These are phyloP conservation scores for Octonoba sinensis DNA, from an alignment of 2,888 invertebrate genomes.

Conservation along the genomic window DNA sequence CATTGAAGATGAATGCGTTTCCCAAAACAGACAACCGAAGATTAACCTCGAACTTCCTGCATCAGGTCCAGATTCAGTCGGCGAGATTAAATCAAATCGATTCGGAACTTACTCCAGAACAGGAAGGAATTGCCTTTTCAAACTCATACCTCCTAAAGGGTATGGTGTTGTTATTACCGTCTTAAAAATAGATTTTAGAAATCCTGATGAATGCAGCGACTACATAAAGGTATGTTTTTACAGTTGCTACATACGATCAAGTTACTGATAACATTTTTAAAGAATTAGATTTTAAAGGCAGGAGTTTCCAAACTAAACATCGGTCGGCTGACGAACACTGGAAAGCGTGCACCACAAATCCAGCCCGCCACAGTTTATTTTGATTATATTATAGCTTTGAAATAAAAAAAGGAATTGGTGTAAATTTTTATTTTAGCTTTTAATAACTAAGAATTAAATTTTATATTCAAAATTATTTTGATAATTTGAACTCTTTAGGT, in stretches of 20 bases:
- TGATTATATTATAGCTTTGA: too few species aligned
- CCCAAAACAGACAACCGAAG: slow-evolving; percentile 34
- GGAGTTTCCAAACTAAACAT: too few species aligned
- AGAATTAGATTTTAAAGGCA: not conserved
- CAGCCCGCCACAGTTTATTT: too few species aligned
- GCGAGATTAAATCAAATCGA: slow-evolving; percentile 42
- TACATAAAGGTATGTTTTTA: slow-evolving; percentile 43
- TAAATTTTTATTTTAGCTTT: too few species aligned
- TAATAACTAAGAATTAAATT: too few species aligned
- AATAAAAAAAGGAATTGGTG: too few species aligned
- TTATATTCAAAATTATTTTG: too few species aligned
- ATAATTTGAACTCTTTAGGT: too few species aligned
- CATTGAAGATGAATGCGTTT: slow-evolving; percentile 54
- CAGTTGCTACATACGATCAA: not conserved
- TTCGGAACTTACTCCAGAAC: slow-evolving; percentile 53
- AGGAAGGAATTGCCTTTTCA: slow-evolving; percentile 43
- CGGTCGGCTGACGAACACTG: too few species aligned
- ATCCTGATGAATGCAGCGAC: slow-evolving; percentile 40
- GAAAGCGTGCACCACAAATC: too few species aligned
- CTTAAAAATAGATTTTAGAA: slow-evolving; percentile 39
- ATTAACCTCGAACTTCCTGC: slow-evolving; percentile 30
- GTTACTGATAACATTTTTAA: not conserved
- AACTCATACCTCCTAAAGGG: slow-evolving; percentile 39
- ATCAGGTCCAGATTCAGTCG: slow-evolving; percentile 40
- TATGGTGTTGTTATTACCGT: slow-evolving; percentile 39